Evolutionary conservation across 2,888 invertebrate species (phyloP).

Genomic region (Drosophila anomalata): DNA sequence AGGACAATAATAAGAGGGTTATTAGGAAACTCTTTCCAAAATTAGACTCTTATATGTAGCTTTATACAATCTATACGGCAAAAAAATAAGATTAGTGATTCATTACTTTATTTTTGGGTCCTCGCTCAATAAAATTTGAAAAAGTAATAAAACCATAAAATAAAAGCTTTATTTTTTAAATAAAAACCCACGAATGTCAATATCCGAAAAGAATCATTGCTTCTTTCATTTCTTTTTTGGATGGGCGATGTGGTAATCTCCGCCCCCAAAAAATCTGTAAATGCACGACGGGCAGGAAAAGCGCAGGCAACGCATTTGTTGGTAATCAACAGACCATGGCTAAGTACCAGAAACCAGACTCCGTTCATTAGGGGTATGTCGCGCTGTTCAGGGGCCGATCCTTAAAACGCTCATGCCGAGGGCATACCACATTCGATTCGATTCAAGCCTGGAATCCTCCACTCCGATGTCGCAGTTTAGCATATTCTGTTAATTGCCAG

Average conservation of each 20-base stretch:
- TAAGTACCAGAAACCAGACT: slow-evolving; percentile 20
- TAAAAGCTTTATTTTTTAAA: too few relatives aligned
- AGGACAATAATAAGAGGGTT: slow-evolving; percentile 19
- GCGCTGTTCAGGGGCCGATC: neutral
- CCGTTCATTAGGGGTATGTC: slow-evolving; percentile 9
- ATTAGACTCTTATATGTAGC: too few relatives aligned
- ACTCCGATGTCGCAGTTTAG: slow-evolving; percentile 49
- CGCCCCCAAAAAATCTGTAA: neutral
- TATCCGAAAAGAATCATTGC: slow-evolving; percentile 7
- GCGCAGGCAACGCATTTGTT: slow-evolving; percentile 35
- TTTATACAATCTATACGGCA: too few relatives aligned
- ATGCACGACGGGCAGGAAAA: slow-evolving; percentile 16
- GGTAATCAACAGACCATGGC: slow-evolving; percentile 25
- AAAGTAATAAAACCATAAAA: too few relatives aligned
- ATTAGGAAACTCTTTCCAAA: neutral
- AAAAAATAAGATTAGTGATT: too few relatives aligned
- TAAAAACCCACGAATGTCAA: neutral
- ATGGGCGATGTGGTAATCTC: neutral
- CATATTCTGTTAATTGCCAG: slow-evolving; percentile 70
- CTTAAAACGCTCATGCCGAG: slow-evolving; percentile 5
- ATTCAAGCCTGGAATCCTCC: neutral
- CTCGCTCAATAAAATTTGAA: too few relatives aligned
- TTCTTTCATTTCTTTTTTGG: slow-evolving; percentile 4
- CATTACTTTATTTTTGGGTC: too few relatives aligned
- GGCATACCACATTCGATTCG: slow-evolving; percentile 11